Evolutionary conservation across 2,797 vertebrate genomes (phyloP), one percentile per base, ranked within the genome.

Genomic region (Lerista edwardsae): DNA sequence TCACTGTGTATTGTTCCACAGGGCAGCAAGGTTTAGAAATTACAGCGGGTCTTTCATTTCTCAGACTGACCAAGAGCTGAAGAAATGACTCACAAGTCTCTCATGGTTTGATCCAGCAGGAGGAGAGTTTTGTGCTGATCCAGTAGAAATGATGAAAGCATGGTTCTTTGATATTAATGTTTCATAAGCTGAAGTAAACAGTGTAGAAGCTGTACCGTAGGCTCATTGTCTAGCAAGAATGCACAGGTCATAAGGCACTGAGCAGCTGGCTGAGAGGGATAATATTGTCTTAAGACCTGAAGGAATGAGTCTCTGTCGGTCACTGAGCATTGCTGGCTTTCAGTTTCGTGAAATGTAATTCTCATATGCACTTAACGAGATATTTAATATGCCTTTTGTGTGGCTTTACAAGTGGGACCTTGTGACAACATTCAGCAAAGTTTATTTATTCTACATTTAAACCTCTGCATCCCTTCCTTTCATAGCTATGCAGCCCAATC

Each of bases 161-260:
- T 79, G 31, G 27, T 44, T 61, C 71, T 88, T 87, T 88, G 82
- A 47, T 85, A 29, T 36, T 86, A 80, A 64, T 44, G 75, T 3
- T 65, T 41, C 79, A 80, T 84, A 83, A 85, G 25, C 19, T 75
- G 68, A 87, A 90, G 21, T 55, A 83, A 87, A 25, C 76, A 64
- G 29, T 82, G 59, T 31, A 39, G 25, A 76, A 1, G 17, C 81
- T 75, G 1, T 86, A 19, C 34, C 88, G n/a, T 36, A 80, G 76
- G 51, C 21, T 65, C 61, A 57, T 73, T 5, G 2, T 88, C 89
- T 90, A 84, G 34, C 59, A 89, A 79, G 36, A 74, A 9, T 44
- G 67, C 88, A 85, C 75, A 83, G 55, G 17, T 79, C 83, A 31
- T 25, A 25, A 80, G 55, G 34, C 68, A 73, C 47, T 44, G 74